Conservation (phyloP, 2,113 vertebrate species). For the Larimichthys crocea region DNA sequence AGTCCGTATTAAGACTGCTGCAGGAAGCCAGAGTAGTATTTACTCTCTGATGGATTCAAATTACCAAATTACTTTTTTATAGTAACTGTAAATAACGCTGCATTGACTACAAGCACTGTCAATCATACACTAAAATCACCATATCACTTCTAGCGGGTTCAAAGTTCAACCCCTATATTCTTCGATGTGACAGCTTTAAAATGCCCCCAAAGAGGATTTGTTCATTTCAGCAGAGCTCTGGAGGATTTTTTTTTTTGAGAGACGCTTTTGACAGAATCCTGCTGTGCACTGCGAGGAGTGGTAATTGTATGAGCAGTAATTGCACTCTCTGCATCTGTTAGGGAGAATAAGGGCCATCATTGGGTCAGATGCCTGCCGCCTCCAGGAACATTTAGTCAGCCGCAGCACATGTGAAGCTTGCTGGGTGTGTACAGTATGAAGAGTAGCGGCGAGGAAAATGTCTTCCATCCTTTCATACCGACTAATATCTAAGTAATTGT, state of each 20-base stretch:
- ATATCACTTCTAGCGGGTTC: neutral
- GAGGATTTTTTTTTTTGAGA: conserved; percentile 6
- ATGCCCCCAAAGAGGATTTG: conserved; percentile 15
- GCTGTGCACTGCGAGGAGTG: conserved; percentile 52
- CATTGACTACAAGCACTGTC: conserved; percentile 17
- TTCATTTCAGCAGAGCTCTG: conserved; percentile 12
- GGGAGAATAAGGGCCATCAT: conserved; percentile 45
- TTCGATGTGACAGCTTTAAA: conserved; percentile 21
- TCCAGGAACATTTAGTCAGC: conserved; percentile 29
- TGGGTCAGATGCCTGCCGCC: conserved; percentile 46
- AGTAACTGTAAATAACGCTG: neutral
- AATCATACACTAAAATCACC: conserved; percentile 5
- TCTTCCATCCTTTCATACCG: neutral
- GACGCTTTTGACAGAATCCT: conserved; percentile 21
- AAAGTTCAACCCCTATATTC: conserved; percentile 26
- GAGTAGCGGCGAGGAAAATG: neutral
- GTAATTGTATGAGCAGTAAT: conserved; percentile 69
- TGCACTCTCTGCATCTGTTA: conserved; percentile 65
- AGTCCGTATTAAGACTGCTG: neutral
- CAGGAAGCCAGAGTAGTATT: conserved; percentile 11
- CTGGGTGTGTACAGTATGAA: neutral
- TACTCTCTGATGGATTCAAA: conserved; percentile 26
- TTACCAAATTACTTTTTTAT: neutral
- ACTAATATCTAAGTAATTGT: neutral
- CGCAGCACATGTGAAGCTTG: conserved; percentile 21